Evolutionary conservation across 2,888 invertebrate genomes (phyloP), one percentile per base, ranked within the genome.

Genomic region (Dioctria linearis): DNA sequence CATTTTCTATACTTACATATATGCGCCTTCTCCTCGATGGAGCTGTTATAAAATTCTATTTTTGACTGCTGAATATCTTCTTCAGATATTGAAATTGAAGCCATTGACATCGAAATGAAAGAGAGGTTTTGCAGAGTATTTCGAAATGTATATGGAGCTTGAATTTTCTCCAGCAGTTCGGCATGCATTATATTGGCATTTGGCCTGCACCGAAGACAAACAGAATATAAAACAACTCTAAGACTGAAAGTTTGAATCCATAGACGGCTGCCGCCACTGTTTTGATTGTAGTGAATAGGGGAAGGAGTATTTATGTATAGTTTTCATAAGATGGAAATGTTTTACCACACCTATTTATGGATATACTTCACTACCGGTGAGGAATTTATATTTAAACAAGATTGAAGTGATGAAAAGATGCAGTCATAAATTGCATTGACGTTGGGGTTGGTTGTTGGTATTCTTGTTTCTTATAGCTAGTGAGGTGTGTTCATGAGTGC

Each of bases 11-110:
- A 42, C 42, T n/a, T n/a, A 42, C 40, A 65, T 42, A 42, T n/a
- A n/a, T 65, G 65, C 40, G 42, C 40, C 11, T 39, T 40, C 25
- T 25, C 25, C 25, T 25, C 25, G 25, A 25, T 25, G 25, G 25
- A 25, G 25, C 25, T 25, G 25, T 25, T 25, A 25, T 25, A 25
- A 65, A 65, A 65, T 8, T 40, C 65, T 65, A 65, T 65, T 65
- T 65, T 65, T 65, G 42, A 42, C 65, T 65, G 11, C 51, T 51
- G 11, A 51, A 51, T 51, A 51, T 51, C 51, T 9, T 51, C 51
- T 25, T 25, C 25, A 11, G 51, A 6, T 51, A 11, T 51, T 51
- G 8, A 11, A 51, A 51, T 2, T 11, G 51, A 51, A 51, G 51
- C 51, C 51, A 51, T 2, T 51, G 51, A 51, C 51, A 51, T 51